These are phyloP conservation scores for Astyanax mexicanus DNA, from an alignment of 2,797 vertebrate genomes.

Conservation along the genomic window DNA sequence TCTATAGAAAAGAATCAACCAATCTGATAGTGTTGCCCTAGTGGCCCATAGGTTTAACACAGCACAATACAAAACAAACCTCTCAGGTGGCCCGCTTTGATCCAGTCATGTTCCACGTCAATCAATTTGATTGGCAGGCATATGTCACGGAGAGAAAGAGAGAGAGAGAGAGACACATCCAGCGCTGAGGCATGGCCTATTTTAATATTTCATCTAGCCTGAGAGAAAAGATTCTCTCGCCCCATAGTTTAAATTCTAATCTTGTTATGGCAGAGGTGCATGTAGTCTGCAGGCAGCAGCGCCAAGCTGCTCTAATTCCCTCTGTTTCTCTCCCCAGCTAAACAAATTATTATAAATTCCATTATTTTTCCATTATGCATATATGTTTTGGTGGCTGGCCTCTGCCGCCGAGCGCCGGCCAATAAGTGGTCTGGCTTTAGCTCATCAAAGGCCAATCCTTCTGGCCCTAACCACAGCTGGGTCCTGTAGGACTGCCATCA, in stretches of 20 bases:
- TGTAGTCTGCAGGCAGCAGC: slow-evolving; percentile 72
- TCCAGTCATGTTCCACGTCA: slow-evolving; percentile 73
- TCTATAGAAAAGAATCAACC: background rate
- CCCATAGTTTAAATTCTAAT: slow-evolving; percentile 82
- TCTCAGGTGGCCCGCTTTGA: slow-evolving; percentile 65
- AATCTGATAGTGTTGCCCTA: background rate
- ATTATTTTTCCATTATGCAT: slow-evolving; percentile 86
- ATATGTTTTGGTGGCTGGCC: slow-evolving; percentile 73
- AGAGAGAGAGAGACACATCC: slow-evolving; percentile 57
- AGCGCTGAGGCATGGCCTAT: slow-evolving; percentile 61
- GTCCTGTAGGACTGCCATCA: slow-evolving; percentile 76
- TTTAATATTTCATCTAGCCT: slow-evolving; percentile 80
- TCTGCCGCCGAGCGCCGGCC: slow-evolving; percentile 60
- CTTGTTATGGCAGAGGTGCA: slow-evolving; percentile 81
- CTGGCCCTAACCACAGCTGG: slow-evolving; percentile 77
- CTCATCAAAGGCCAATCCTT: slow-evolving; percentile 80
- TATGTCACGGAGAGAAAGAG: slow-evolving; percentile 77
- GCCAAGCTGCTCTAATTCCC: slow-evolving; percentile 61
- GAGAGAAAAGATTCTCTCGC: slow-evolving; percentile 63
- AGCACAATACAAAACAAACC: slow-evolving; percentile 67
- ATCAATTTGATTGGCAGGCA: slow-evolving; percentile 83
- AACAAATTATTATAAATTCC: slow-evolving; percentile 83
- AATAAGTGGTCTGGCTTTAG: slow-evolving; percentile 76
- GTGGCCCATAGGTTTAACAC: slow-evolving; percentile 35
- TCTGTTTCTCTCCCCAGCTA: slow-evolving; percentile 67